phyloP scores from a whole-genome alignment of 2,113 vertebrate species.

The Thermophis baileyi region DNA sequence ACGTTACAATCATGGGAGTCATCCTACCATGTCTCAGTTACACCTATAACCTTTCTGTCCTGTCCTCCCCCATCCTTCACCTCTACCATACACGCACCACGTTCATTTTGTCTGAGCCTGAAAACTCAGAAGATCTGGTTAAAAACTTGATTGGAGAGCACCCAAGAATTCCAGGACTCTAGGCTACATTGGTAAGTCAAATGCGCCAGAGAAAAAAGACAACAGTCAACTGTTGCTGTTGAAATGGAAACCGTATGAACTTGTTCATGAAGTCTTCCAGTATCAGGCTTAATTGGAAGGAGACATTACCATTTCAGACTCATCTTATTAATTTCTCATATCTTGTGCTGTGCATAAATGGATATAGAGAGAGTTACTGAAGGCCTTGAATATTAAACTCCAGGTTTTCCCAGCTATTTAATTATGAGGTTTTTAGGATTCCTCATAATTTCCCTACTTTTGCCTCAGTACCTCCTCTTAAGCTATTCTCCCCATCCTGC shows the following conservation, averaged over 20 bases:
- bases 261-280: not conserved
- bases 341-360: not conserved
- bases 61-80: not conserved
- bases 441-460: not conserved
- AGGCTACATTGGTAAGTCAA: not conserved
- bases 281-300: not conserved
- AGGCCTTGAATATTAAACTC: not conserved
- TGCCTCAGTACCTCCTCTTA: not conserved
- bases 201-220: not conserved
- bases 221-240: not conserved
- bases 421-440: not conserved
- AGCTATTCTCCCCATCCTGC: not conserved
- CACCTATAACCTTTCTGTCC: not conserved
- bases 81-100: not conserved
- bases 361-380: not conserved
- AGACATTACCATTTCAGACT: not conserved
- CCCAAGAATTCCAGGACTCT: not conserved
- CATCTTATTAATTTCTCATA: not conserved
- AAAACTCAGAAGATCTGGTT: not conserved
- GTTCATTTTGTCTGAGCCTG: not conserved
- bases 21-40: not conserved
- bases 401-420: not conserved
- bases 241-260: not conserved
- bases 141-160: not conserved
- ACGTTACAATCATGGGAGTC: not conserved